These are phyloP conservation scores for Uropsilus gracilis DNA, from an alignment of 2,113 vertebrate genomes.

Conservation along the genomic window DNA sequence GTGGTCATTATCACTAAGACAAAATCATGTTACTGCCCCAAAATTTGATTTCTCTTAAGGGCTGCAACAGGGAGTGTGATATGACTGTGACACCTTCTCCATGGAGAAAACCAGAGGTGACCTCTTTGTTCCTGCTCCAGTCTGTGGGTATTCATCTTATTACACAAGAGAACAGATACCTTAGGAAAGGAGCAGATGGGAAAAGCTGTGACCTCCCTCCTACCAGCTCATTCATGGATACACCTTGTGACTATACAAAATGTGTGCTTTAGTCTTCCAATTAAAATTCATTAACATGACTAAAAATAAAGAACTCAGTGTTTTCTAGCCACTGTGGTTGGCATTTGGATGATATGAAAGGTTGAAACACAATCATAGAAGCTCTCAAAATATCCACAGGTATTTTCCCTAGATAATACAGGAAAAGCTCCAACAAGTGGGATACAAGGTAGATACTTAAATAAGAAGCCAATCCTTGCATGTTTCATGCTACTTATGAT, in stretches of 20 bases:
- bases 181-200: not conserved
- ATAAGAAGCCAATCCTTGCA: too few species aligned
- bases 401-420: not conserved
- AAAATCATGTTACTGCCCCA: not conserved
- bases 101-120: not conserved
- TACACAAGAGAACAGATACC: not conserved
- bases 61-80: not conserved
- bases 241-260: not conserved
- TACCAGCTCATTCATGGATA: conserved; percentile 22
- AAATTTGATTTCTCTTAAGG: not conserved
- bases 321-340: conserved; percentile 23
- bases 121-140: not conserved
- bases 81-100: not conserved
- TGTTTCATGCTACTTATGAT: not conserved
- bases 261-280: conserved; percentile 27
- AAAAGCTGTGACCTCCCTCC: not conserved
- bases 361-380: not conserved
- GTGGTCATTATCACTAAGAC: not conserved
- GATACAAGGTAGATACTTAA: not conserved
- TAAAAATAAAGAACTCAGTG: not conserved
- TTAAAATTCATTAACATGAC: conserved; percentile 56
- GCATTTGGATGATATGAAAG: not conserved
- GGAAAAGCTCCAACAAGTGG: not conserved
- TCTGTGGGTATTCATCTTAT: not conserved
- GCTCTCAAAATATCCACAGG: not conserved